These are phyloP conservation scores for Zeus faber DNA, from an alignment of 2,113 vertebrate genomes.

Conservation along the genomic window DNA sequence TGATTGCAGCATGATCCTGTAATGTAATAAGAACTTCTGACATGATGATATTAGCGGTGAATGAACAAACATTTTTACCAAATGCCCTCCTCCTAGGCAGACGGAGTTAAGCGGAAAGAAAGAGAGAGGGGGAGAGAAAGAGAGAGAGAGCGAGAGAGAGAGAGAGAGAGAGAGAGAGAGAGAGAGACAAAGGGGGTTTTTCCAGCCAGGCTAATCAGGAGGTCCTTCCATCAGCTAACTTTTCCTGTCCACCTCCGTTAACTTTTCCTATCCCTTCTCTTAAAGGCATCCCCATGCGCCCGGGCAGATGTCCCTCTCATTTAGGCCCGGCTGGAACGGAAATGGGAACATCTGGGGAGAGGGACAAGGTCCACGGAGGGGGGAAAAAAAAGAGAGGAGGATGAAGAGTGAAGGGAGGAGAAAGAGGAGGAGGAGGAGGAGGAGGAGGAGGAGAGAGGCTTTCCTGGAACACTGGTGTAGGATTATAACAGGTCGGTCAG, in stretches of 20 bases:
- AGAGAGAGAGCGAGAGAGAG: neutral
- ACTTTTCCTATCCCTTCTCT: constrained; percentile 25
- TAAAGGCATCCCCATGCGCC: constrained; percentile 49
- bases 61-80: too few species aligned
- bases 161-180: constrained; percentile 7
- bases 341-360: constrained; percentile 65
- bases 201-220: constrained; percentile 29
- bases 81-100: neutral
- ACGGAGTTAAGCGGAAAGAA: neutral
- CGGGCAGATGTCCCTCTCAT: constrained; percentile 64
- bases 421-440: constrained; percentile 23
- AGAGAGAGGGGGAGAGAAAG: too few species aligned
- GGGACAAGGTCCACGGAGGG: constrained; percentile 42
- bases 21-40: too few species aligned
- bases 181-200: constrained; percentile 5
- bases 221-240: constrained; percentile 44
- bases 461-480: constrained; percentile 49
- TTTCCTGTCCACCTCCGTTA: constrained; percentile 29
- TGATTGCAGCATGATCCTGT: too few species aligned
- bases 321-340: constrained; percentile 58
- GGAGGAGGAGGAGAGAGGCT: constrained; percentile 43
- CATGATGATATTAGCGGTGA: too few species aligned
- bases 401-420: neutral
- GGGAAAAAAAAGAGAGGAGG: constrained; percentile 18
- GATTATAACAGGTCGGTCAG: constrained; percentile 49